Evolutionary conservation across 2,888 invertebrate species (phyloP), one percentile per base, ranked within the genome.

Genomic region (Mystacides longicornis): DNA sequence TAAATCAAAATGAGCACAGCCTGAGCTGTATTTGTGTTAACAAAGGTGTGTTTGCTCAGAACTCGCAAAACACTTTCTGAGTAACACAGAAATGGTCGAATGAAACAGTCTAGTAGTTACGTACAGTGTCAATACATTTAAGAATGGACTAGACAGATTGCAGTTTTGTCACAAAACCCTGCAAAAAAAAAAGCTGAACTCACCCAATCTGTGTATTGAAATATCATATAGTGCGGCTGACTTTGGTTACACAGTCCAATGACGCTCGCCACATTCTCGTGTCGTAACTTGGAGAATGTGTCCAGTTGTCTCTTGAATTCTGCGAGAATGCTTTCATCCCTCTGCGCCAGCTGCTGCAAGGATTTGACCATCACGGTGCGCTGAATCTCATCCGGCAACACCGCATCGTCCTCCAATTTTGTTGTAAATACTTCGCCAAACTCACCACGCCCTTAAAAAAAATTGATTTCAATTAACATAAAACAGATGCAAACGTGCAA

Each of bases 171-270:
- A n/a, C n/a, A n/a, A 31, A 9, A 31, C 31, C 14, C 31, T 31
- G 31, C 7, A 45, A 22, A 43, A n/a, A 42, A 45, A n/a, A n/a
- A n/a, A n/a, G n/a, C n/a, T 18, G 31, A 23, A 64, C 77, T 72
- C 69, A 91, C 90, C 95, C 94, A 95, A 68, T 96, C 95, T 2
- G 93, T 93, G 67, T 93, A 89, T 67, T 96, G 93, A 14, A 93
- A 71, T 20, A 96, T 81, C 82, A 95, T 83, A 65, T 86, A 91
- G 67, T 93, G 90, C 0, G 94, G 95, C 63, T 93, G 92, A 2
- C 81, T 79, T 51, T 90, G 90, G 47, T 86, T 81, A 67, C 93
- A 93, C 7, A 94, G 73, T 0, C 93, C 95, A 51, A 89, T 75
- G 46, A 95, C 71, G 37, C 85, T 84, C 0, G 83, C 86, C 1